phyloP scores from a whole-genome alignment of 2,113 vertebrate species.

The Microcebus murinus region DNA sequence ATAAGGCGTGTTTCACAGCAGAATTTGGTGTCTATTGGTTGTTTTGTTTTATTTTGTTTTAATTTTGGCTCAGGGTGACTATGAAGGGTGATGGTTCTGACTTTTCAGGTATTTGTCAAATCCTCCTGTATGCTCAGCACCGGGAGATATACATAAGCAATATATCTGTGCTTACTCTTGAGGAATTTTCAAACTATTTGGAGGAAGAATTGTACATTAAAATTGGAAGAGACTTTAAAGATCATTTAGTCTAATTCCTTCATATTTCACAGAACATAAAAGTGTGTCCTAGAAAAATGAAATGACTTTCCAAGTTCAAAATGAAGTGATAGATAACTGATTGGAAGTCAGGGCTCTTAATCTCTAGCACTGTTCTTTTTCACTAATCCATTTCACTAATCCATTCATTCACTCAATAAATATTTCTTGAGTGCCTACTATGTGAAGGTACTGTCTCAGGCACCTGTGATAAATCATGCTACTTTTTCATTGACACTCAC shows the following conservation, averaged over 20 bases:
- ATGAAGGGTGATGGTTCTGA: background rate
- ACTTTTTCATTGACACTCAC: slow-evolving; percentile 31
- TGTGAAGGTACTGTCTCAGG: background rate
- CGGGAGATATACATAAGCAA: background rate
- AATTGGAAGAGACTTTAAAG: slow-evolving; percentile 48
- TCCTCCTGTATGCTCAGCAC: background rate
- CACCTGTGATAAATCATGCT: background rate
- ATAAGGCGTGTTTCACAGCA: background rate
- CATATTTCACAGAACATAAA: slow-evolving; percentile 35
- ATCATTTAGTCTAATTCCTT: background rate
- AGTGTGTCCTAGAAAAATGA: background rate
- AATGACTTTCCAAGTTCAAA: slow-evolving; percentile 40
- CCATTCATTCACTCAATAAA: background rate
- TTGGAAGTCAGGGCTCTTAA: background rate
- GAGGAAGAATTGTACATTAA: background rate
- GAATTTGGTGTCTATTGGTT: background rate
- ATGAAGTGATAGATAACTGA: background rate
- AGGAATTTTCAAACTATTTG: background rate
- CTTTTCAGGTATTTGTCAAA: slow-evolving; percentile 30
- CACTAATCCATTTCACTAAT: background rate
- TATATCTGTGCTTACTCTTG: background rate
- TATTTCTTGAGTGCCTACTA: slow-evolving; percentile 25
- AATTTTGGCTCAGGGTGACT: background rate
- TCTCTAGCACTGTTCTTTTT: background rate
- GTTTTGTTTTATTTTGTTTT: background rate